A percentile compares a stretch with the other conserved stretches of the same genome.
Evolutionary conservation across 1,140 invertebrate genomes (phyloP).

Genomic region (Cheumatopsyche charites): DNA sequence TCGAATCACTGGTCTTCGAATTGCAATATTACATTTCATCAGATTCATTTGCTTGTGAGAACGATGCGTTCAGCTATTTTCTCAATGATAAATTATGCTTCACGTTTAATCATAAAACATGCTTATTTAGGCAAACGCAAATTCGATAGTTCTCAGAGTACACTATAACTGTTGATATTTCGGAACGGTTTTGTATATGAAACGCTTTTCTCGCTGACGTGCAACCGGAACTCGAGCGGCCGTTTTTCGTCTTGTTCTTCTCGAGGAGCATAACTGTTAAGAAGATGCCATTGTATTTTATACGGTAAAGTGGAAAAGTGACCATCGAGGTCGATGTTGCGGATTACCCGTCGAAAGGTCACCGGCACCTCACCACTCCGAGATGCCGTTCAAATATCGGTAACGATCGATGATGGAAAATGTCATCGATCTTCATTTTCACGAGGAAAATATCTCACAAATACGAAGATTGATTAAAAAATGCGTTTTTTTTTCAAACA

Average conservation of each 20-base stretch:
- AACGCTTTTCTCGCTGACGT: conserved; percentile 19
- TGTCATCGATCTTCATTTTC: too few species aligned
- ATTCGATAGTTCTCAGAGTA: background rate
- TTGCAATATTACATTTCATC: too few species aligned
- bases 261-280: conserved; percentile 32
- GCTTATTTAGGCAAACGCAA: too few species aligned
- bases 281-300: conserved; percentile 37
- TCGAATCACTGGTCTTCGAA: too few species aligned
- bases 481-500: too few species aligned
- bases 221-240: conserved; percentile 27
- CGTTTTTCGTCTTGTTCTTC: conserved; percentile 18
- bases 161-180: conserved; percentile 35
- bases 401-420: too few species aligned
- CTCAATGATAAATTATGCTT: too few species aligned
- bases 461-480: too few species aligned
- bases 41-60: too few species aligned
- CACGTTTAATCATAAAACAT: too few species aligned
- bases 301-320: conserved; percentile 36
- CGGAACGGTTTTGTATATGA: conserved; percentile 31
- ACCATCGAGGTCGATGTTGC: conserved; percentile 35
- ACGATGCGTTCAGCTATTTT: too few species aligned
- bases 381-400: background rate
- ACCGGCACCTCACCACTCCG: conserved; percentile 7
- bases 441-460: too few species aligned
- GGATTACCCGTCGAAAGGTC: conserved; percentile 34